A percentile compares a stretch with the other conserved stretches of the same genome.
phyloP scores from a whole-genome alignment of 2,113 vertebrate genomes.

The Platysternon megacephalum region DNA sequence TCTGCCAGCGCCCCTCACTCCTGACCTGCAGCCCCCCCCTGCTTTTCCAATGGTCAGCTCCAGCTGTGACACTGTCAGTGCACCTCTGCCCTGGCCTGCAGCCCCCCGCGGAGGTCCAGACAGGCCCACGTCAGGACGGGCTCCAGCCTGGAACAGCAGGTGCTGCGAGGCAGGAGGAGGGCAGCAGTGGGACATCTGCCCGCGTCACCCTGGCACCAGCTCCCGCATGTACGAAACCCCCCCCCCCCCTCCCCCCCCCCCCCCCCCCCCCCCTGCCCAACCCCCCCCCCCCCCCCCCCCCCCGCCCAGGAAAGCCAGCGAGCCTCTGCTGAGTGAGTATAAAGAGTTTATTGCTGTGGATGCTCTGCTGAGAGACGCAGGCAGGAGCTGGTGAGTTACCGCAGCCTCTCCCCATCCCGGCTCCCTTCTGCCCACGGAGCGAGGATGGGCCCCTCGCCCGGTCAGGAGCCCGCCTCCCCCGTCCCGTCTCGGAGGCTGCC shows the following conservation, averaged over 20 bases:
- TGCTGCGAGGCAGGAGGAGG: fast-evolving
- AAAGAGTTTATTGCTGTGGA: not conserved
- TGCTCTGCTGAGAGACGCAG: not conserved
- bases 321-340: not conserved
- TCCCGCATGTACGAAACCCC: not conserved
- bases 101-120: too few species aligned
- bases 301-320: not conserved
- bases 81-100: not conserved
- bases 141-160: not conserved
- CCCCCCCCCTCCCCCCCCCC: too few species aligned
- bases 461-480: not conserved
- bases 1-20: fast-evolving
- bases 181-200: not conserved
- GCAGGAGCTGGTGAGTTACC: not conserved
- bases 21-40: too few species aligned
- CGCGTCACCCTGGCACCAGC: not conserved
- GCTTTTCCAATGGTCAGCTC: too few species aligned
- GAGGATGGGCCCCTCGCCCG: not conserved
- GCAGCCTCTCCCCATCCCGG: not conserved
- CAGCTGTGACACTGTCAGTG: too few species aligned
- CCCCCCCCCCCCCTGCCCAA: not conserved
- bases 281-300: fast-evolving
- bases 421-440: not conserved
- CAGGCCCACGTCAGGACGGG: not conserved
- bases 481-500: not conserved